Evolutionary conservation across 2,113 vertebrate genomes (phyloP).

Genomic region (Aphelocoma coerulescens): DNA sequence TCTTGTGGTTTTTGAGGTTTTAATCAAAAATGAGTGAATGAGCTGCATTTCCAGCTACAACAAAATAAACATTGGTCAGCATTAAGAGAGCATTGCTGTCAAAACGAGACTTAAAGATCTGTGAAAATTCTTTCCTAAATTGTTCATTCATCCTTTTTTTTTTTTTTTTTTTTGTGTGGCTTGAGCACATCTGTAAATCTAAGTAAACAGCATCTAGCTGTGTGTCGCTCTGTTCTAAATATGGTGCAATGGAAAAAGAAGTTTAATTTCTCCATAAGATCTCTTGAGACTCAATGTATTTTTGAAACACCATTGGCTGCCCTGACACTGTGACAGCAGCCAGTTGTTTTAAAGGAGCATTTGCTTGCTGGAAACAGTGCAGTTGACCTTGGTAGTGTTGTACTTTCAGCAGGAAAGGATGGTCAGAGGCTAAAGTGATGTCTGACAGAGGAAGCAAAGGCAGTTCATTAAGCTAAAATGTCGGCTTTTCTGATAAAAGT

Average conservation of each 20-base stretch:
- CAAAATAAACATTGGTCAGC: neutral
- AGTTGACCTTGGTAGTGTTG: neutral
- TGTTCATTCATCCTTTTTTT: neutral
- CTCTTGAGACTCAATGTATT: slow-evolving; percentile 48
- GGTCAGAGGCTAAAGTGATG: neutral
- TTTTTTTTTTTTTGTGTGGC: slow-evolving; percentile 11
- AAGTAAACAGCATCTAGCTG: slow-evolving; percentile 29
- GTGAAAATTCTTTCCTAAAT: neutral
- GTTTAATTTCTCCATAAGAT: slow-evolving; percentile 61
- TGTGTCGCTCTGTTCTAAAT: slow-evolving; percentile 1
- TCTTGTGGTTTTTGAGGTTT: neutral
- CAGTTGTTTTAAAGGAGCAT: neutral
- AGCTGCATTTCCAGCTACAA: neutral
- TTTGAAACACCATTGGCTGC: slow-evolving; percentile 8
- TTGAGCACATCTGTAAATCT: slow-evolving; percentile 46
- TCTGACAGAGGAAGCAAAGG: neutral
- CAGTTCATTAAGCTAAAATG: neutral
- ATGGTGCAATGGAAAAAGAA: slow-evolving; percentile 27
- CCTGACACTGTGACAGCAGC: neutral
- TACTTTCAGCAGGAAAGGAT: neutral
- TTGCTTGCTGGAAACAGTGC: neutral
- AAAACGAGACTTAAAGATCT: neutral
- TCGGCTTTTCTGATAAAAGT: neutral
- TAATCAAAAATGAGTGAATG: neutral
- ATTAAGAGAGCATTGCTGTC: neutral